A percentile compares a stretch with the other conserved stretches of the same genome.
Evolutionary conservation across 2,113 vertebrate genomes (phyloP).

Genomic region (Cynopterus brachyotis): DNA sequence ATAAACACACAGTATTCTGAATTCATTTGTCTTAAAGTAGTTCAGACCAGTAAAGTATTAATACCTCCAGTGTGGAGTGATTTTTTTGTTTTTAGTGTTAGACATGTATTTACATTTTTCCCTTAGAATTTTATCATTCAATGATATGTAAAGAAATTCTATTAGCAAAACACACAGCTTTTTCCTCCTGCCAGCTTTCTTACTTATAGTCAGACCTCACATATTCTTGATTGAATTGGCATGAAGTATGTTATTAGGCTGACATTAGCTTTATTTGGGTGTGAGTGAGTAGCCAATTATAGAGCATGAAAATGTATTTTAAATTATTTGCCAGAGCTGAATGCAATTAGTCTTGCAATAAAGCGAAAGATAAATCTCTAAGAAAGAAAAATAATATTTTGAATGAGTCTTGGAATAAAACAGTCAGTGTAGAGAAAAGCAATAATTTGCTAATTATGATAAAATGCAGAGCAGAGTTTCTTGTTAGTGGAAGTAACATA

Average conservation of each 20-base stretch:
- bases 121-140: slow-evolving; percentile 11
- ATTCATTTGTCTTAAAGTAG: not conserved
- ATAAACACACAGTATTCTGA: not conserved
- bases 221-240: not conserved
- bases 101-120: slow-evolving; percentile 17
- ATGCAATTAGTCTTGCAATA: not conserved
- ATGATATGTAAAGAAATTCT: not conserved
- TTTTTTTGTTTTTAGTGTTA: slow-evolving; percentile 42
- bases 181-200: not conserved
- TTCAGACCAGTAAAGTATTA: not conserved
- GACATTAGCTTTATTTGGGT: slow-evolving; percentile 11
- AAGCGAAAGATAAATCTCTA: not conserved
- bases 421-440: not conserved
- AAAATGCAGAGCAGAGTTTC: not conserved
- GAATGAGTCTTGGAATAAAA: not conserved
- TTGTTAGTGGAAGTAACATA: not conserved
- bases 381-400: not conserved
- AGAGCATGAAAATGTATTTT: not conserved
- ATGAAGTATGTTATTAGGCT: not conserved
- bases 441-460: slow-evolving; percentile 16
- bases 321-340: not conserved
- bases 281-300: not conserved
- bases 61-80: not conserved
- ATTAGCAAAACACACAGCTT: not conserved
- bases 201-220: not conserved